Base-by-base conservation (phyloP, 2,797 vertebrate genomes). In the Catharus ustulatus region DNA sequence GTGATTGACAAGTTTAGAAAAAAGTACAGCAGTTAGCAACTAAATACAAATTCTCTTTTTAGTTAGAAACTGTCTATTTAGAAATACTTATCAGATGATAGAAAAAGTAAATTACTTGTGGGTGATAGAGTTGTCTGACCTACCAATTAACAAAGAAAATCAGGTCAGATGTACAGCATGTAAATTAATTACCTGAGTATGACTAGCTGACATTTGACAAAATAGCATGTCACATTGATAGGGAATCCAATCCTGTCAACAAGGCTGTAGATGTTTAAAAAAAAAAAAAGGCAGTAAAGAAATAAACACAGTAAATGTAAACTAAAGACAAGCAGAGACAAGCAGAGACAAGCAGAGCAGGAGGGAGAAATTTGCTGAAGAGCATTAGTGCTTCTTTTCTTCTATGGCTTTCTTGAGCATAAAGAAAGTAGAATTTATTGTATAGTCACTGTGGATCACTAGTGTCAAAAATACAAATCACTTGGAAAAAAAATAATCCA, bases 121-220 rank as follows among this genome's bases (percentile, higher is more conserved):
- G 6, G 49, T 93, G 72, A 96, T 19, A 91, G 62, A 89, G 64
- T 63, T 85, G 36, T 83, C 92, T 91, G 84, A 87, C 84, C 76
- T 81, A 73, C 30, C 58, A 94, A 91, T 95, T 96, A 95, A 86
- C 51, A 80, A 54, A 87, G 68, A 91, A 92, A 87, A 94, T 81
- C 84, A 29, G 62, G 84, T 95, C 84, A 96, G 43, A 80, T 75
- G 36, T 85, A 36, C 78, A 87, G 40, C 46, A 85, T 71, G 19
- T 94, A 92, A 92, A 95, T 85, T 96, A 95, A 94, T 95, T 95
- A 93, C 79, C 66, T 81, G 79, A 68, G 78, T 83, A 87, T 62
- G 76, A 78, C 92, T 89, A 87, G 54, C 20, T 95, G 81, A 51
- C 45, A 69, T 94, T 92, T 93, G 75, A 91, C n/a, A 94, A 92